Conservation (phyloP, 2,113 vertebrate species). For the Salvator merianae region DNA sequence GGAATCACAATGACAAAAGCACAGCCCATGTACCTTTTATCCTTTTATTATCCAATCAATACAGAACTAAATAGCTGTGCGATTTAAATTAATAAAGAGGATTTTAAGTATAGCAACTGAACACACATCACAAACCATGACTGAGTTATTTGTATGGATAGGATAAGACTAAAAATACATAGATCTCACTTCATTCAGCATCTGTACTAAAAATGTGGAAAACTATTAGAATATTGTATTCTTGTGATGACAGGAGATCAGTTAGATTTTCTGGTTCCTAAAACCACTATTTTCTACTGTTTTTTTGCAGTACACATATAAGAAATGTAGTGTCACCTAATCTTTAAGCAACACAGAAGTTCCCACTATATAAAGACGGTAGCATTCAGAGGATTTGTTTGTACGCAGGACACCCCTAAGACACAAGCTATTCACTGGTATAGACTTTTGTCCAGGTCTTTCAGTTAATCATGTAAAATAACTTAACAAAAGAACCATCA, state of each 20-base stretch:
- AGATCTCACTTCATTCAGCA: not conserved
- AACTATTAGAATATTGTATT: not conserved
- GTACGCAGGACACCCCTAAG: conserved; percentile 9
- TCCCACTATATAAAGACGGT: conserved; percentile 21
- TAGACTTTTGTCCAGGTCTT: conserved; percentile 14
- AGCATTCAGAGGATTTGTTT: conserved; percentile 39
- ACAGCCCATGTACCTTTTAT: too few species aligned
- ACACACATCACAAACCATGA: not conserved
- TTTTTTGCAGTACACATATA: not conserved
- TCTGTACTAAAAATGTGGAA: not conserved
- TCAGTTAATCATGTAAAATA: conserved; percentile 1
- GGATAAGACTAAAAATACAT: not conserved
- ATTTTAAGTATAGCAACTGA: not conserved
- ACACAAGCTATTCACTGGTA: conserved; percentile 18
- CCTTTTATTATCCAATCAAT: not conserved
- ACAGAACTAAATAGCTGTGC: not conserved
- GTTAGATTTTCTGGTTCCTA: not conserved
- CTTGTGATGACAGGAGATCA: not conserved
- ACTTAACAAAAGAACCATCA: not conserved
- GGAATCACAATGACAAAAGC: not conserved
- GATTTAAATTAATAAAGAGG: not conserved
- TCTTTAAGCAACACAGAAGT: not conserved
- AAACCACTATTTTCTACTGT: conserved; percentile 3
- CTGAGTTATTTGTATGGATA: not conserved
- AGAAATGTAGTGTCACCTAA: not conserved